Conservation (phyloP, 1,140 invertebrate species). For the Acromyrmex charruanus region DNA sequence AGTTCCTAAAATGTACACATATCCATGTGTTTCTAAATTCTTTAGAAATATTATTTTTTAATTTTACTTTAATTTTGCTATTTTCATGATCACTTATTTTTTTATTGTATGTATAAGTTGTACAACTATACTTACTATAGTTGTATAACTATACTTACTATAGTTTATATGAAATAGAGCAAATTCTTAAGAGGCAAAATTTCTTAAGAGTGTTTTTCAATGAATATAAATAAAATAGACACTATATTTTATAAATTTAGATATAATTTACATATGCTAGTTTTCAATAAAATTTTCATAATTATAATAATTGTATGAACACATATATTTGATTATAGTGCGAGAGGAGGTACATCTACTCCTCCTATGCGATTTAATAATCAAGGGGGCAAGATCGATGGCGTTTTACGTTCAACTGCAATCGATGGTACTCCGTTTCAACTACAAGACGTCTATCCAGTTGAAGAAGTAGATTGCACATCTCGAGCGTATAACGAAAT, state of each 20-base stretch:
- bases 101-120: not conserved
- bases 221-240: not conserved
- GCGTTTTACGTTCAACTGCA: slow-evolving; percentile 76
- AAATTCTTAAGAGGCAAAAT: not conserved
- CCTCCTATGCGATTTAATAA: slow-evolving; percentile 77
- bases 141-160: not conserved
- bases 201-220: not conserved
- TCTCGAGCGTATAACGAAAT: slow-evolving; percentile 80
- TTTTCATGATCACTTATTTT: not conserved
- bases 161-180: not conserved
- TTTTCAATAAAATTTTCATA: slow-evolving; percentile 19
- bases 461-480: slow-evolving; percentile 85
- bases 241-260: not conserved
- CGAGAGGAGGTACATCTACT: slow-evolving; percentile 56
- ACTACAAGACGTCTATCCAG: slow-evolving; percentile 80
- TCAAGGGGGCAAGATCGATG: slow-evolving; percentile 80
- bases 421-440: slow-evolving; percentile 81
- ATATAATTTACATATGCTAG: not conserved
- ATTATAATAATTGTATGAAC: slow-evolving; percentile 13
- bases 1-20: not conserved
- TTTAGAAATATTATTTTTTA: not conserved
- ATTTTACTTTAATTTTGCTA: not conserved
- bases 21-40: not conserved
- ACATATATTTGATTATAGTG: slow-evolving; percentile 14
- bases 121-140: not conserved